Conservation (phyloP, 2,797 vertebrate genomes). For the Aldrovandia affinis region DNA sequence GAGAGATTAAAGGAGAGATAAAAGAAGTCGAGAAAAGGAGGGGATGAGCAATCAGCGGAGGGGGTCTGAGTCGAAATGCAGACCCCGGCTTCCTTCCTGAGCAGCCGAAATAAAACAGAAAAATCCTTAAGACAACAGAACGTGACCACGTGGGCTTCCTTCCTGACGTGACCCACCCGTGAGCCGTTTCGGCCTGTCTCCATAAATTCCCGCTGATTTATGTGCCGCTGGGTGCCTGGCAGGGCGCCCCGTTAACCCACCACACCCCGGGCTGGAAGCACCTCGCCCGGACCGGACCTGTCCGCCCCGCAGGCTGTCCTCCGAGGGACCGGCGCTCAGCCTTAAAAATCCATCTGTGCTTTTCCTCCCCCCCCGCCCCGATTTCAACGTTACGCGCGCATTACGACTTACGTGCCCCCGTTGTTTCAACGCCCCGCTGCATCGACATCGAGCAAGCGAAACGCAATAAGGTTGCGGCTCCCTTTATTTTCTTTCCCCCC, state of each 20-base stretch:
- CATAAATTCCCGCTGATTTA: conserved; percentile 75
- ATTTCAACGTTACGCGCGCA: neutral
- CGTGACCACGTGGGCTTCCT: conserved; percentile 79
- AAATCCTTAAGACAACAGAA: conserved; percentile 84
- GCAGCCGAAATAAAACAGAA: conserved; percentile 80
- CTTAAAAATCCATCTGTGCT: conserved; percentile 31
- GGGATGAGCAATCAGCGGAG: conserved; percentile 72
- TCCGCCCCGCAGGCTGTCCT: neutral
- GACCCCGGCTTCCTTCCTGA: conserved; percentile 87
- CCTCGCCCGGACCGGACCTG: conserved; percentile 23
- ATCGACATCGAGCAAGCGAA: neutral
- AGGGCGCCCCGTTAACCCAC: conserved; percentile 40
- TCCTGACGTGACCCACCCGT: conserved; percentile 81
- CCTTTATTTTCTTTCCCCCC: neutral
- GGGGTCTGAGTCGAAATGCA: conserved; percentile 79
- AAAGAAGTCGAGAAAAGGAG: conserved; percentile 69
- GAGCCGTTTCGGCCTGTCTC: conserved; percentile 75
- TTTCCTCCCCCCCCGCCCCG: neutral
- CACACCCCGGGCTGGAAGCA: neutral
- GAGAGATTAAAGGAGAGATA: conserved; percentile 69
- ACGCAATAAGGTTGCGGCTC: neutral
- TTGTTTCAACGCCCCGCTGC: neutral
- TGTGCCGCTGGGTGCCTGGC: conserved; percentile 68
- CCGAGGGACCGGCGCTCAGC: too few relatives aligned
- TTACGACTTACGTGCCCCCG: neutral